phyloP scores from a whole-genome alignment of 1,140 invertebrate species.

The Trichogramma pretiosum region DNA sequence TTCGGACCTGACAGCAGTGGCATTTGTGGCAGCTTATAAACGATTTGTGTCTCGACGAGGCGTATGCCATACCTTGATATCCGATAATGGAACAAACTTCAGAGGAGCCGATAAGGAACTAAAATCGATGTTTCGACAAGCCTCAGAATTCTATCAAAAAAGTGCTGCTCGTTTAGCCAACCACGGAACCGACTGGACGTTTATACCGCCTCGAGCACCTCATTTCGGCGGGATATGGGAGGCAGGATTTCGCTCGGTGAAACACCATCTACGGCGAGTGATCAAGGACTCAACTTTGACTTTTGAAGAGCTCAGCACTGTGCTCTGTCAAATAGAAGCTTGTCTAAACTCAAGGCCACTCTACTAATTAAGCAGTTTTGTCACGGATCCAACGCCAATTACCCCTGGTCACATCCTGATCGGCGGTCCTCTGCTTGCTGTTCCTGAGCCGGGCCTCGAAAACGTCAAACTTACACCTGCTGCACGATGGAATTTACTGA shows the following conservation, averaged over 20 bases:
- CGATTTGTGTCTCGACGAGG: slow-evolving; percentile 19
- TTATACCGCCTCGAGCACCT: no score
- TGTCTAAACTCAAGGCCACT: no score
- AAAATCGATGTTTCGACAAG: slow-evolving; percentile 3
- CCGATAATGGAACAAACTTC: slow-evolving; percentile 25
- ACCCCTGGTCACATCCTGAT: not conserved
- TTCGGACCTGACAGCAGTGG: slow-evolving; percentile 24
- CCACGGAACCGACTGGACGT: slow-evolving; percentile 3
- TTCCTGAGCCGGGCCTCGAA: not conserved
- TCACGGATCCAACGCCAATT: no score
- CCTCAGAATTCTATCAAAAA: not conserved
- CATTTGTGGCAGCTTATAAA: slow-evolving; percentile 25
- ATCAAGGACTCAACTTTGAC: not conserved
- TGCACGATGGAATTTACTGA: not conserved
- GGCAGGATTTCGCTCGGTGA: no score
- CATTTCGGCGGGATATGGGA: no score
- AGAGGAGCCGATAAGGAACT: slow-evolving; percentile 17
- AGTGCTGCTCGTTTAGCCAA: not conserved
- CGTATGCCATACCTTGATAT: slow-evolving; percentile 13
- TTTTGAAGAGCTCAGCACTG: not conserved
- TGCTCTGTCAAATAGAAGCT: no score
- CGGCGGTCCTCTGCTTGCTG: not conserved
- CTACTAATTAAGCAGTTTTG: no score
- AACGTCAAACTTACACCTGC: not conserved
- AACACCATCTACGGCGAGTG: slow-evolving; percentile 9